Conservation (phyloP, 2,797 vertebrate species). For the Falco columbarius region DNA sequence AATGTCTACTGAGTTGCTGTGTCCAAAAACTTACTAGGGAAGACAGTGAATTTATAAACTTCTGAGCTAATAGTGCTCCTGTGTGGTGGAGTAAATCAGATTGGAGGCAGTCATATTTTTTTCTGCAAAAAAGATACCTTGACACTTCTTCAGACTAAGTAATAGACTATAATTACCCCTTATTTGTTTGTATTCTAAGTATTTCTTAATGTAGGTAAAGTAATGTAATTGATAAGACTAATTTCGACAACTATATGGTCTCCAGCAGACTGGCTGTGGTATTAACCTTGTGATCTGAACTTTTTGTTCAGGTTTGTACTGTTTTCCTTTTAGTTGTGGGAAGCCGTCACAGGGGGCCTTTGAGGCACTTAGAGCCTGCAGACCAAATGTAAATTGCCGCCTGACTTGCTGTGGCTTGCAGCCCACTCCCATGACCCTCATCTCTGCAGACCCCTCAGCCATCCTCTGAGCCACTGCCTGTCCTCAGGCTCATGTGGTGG, state of each 20-base stretch:
- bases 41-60: background rate
- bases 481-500: background rate
- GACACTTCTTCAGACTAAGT: background rate
- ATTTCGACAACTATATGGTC: background rate
- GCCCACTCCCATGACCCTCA: background rate
- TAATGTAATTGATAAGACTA: background rate
- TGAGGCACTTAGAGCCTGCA: background rate
- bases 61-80: background rate
- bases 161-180: background rate
- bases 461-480: background rate
- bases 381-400: background rate
- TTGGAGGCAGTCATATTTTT: background rate
- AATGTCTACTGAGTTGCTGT: background rate
- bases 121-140: background rate
- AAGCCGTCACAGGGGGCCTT: background rate
- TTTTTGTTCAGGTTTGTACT: background rate
- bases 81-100: background rate
- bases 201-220: background rate
- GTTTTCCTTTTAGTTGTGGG: background rate
- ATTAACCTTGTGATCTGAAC: background rate
- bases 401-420: background rate
- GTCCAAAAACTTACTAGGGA: background rate
- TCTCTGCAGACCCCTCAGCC: background rate
- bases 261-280: background rate
- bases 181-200: slow-evolving; percentile 27